Percentiles rank a stretch among this genome's conserved stretches.
phyloP scores from a whole-genome alignment of 2,797 vertebrate species.

The Melanotaenia maccullochi region DNA sequence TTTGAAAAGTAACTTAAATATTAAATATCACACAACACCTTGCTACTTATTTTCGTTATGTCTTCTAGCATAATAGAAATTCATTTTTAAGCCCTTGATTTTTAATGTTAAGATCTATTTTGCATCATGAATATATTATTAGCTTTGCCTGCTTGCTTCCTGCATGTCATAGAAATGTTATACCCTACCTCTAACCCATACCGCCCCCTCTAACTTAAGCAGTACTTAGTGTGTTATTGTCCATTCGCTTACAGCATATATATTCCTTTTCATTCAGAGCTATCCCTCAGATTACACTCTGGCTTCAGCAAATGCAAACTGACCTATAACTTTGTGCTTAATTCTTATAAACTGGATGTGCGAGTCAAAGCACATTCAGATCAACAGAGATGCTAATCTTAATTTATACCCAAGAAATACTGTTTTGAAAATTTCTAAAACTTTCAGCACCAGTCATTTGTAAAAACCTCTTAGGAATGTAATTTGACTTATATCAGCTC shows the following conservation, averaged over 20 bases:
- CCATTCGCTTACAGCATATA: conserved; percentile 14
- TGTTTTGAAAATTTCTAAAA: conserved; percentile 13
- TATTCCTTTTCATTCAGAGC: conserved; percentile 17
- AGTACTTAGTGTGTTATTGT: conserved; percentile 11
- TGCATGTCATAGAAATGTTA: conserved; percentile 47
- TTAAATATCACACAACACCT: not conserved
- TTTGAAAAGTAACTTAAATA: not conserved
- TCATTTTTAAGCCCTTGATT: not conserved
- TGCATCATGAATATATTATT: not conserved
- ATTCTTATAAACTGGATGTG: conserved; percentile 17
- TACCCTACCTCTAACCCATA: conserved; percentile 75
- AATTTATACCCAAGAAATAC: conserved; percentile 14
- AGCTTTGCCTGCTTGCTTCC: conserved; percentile 17
- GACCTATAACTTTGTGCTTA: not conserved
- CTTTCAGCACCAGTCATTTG: conserved; percentile 33
- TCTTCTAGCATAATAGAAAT: not conserved
- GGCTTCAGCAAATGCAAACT: not conserved
- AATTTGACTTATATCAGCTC: conserved; percentile 27
- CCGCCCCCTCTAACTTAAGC: conserved; percentile 60
- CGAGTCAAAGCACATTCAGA: conserved; percentile 29
- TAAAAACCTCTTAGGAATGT: conserved; percentile 14
- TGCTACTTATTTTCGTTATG: not conserved
- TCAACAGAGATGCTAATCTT: conserved; percentile 30
- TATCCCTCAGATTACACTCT: conserved; percentile 5
- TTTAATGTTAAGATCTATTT: not conserved